Evolutionary conservation across 2,113 vertebrate genomes (phyloP), one percentile per base, ranked within the genome.

Genomic region (Burhinus oedicnemus): DNA sequence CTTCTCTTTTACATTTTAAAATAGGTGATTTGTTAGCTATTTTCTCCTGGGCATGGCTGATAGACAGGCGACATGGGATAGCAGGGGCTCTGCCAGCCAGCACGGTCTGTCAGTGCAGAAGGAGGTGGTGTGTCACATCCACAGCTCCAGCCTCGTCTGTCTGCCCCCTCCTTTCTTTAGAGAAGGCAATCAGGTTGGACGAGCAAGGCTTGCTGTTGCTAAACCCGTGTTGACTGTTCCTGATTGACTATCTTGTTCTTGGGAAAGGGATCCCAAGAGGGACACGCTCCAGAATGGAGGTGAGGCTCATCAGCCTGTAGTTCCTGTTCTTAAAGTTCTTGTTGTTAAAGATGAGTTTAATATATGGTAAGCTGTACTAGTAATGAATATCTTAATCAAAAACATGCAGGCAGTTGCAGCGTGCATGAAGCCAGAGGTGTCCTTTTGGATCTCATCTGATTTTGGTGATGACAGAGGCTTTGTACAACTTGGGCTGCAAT

Each of bases 201-300:
- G 40, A 58, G 55, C 15, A 5, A 15, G 29, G 9, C 36, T 66
- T 69, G 81, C 34, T 58, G 23, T 36, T 36, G 49, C 36, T 40
- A 32, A 70, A 65, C 36, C 32, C 0, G 1, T 25, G 25, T 10
- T 71, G 57, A 27, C 77, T 58, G 44, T 51, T 42, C 29, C 62
- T 20, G 19, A 45, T 58, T 52, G 74, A 44, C n/a, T 42, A 15
- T 44, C 36, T 57, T 38, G 27, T 21, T 42, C 36, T 69, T 57
- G 49, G 22, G 40, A 25, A 52, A 30, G n/a, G n/a, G 45, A 26
- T 61, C 51, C 58, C 74, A 5, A 21, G 55, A 11, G 7, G 45
- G 8, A 22, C 23, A 21, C 0, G 0, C 20, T 45, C 21, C 17
- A 2, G 20, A 47, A 22, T 0, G 1, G 74, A 47, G 44, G 17